phyloP scores from a whole-genome alignment of 2,888 invertebrate genomes.

The Diploptera punctata region DNA sequence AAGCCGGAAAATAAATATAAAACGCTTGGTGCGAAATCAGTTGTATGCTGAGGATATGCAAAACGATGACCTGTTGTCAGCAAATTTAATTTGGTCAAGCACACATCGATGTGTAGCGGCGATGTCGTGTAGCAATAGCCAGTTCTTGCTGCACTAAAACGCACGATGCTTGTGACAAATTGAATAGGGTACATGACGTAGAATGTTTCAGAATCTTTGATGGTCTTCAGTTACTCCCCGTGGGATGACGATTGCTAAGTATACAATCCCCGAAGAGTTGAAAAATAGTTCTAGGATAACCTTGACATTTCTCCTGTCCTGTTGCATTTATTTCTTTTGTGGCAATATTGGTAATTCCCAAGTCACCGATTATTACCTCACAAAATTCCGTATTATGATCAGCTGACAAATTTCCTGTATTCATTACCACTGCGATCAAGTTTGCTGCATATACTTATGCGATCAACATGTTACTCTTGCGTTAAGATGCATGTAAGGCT shows the following conservation, averaged over 20 bases:
- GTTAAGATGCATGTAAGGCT: background rate
- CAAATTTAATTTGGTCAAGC: background rate
- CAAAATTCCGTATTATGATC: background rate
- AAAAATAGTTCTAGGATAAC: background rate
- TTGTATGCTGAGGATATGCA: too few relatives aligned
- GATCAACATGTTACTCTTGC: background rate
- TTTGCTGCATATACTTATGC: background rate
- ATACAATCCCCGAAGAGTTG: background rate
- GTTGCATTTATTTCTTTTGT: background rate
- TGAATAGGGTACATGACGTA: background rate
- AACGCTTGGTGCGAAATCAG: too few relatives aligned
- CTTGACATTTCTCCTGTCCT: background rate
- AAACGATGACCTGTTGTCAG: too few relatives aligned
- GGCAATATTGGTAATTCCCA: background rate
- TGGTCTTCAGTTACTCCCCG: background rate
- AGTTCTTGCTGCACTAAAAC: slow-evolving; percentile 3
- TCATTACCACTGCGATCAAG: background rate
- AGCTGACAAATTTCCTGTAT: background rate
- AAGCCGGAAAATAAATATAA: too few relatives aligned
- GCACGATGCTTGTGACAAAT: background rate
- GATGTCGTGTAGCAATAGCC: background rate
- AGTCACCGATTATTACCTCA: background rate
- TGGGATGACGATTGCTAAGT: too few relatives aligned
- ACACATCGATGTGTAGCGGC: slow-evolving; percentile 2
- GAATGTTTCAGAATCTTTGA: background rate